phyloP scores from a whole-genome alignment of 2,888 invertebrate species.

The Tanaodytes sp. region DNA sequence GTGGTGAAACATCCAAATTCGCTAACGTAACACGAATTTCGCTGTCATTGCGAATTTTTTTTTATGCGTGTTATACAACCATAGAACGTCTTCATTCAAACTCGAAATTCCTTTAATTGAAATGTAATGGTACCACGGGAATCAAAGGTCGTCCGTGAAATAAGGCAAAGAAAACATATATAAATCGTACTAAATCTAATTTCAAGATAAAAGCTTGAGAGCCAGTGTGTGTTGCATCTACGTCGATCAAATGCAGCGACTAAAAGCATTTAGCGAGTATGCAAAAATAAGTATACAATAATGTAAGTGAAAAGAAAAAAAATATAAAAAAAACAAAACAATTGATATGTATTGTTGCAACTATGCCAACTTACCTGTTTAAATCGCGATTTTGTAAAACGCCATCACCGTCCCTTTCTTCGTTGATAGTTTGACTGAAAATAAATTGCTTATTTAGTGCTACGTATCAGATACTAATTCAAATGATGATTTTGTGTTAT shows the following conservation, averaged over 20 bases:
- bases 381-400: conserved; percentile 75
- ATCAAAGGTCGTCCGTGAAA: no score
- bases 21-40: no score
- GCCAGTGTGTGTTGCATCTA: conserved; percentile 27
- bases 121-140: no score
- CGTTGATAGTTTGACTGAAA: conserved; percentile 80
- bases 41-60: no score
- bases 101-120: no score
- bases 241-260: conserved; percentile 45
- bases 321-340: no score
- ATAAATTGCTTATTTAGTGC: conserved; percentile 57
- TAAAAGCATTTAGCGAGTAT: conserved; percentile 46
- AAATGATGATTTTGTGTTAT: conserved; percentile 16
- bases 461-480: conserved; percentile 28
- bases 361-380: conserved; percentile 72
- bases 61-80: no score
- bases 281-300: conserved; percentile 24
- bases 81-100: no score
- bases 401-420: conserved; percentile 77
- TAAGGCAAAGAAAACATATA: no score
- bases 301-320: not conserved
- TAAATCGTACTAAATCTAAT: no score
- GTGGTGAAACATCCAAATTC: no score
- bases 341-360: no score
- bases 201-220: conserved; percentile 26